Evolutionary conservation across 2,888 invertebrate species (phyloP), one percentile per base, ranked within the genome.

Genomic region (Onthophagus sagittarius): DNA sequence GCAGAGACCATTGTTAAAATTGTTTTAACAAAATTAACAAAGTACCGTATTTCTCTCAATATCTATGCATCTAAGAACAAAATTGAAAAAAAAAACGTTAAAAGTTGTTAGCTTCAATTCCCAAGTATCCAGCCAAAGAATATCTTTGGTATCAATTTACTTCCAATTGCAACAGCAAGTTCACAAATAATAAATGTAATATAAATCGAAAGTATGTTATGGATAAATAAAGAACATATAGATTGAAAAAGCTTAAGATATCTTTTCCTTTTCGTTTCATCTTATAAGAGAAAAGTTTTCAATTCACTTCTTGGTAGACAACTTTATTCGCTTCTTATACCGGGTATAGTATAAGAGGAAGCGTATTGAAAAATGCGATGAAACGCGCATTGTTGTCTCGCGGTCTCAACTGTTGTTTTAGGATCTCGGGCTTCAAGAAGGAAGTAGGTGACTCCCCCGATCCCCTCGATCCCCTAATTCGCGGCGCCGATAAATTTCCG

Each of bases 401-500:
- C 39, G 39, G 39, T 53, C 39, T 2, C 39, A 11, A 11, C 11
- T 53, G 39, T 53, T 53, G 39, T 53, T 53, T 53, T 53, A 53
- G 39, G 39, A 53, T 53, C 39, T 53, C 39, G 39, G 39, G 23
- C 1, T 23, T 23, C 23, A 53, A 53, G 39, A 53, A 53, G 39
- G 39, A 11, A 53, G 39, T 53, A 53, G 39, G 39, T 1, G 11
- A 7, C 39, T 5, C 33, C 33, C 33, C 7, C 33, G 33, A 5
- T 7, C 39, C 39, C 39, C 11, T 53, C 39, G 9, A 53, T 11
- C 39, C 39, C 39, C 39, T 53, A 53, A 53, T 53, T 53, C 39
- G 39, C 11, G 39, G 9, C 39, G 39, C 72, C 69, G 65, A 73
- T 73, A 73, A 73, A 73, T 73, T 71, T 69, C 67, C n/a, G 15